phyloP scores from a whole-genome alignment of 2,797 vertebrate genomes.

The Micrastur ruficollis region DNA sequence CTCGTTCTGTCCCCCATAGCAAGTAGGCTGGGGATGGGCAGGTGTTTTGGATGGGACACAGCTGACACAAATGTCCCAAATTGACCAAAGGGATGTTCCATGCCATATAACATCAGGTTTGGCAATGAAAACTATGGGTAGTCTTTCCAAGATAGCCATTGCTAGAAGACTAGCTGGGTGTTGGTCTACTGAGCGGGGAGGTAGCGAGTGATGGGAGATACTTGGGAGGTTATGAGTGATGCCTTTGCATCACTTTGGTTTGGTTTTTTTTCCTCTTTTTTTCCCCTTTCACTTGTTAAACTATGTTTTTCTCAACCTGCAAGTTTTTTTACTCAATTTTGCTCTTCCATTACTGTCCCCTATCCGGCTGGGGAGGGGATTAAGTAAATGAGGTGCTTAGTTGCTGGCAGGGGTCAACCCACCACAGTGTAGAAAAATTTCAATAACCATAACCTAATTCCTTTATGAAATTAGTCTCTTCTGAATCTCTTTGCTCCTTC shows the following conservation, averaged over 20 bases:
- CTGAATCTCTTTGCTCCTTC: not conserved
- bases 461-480: not conserved
- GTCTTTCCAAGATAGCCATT: not conserved
- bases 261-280: fast-evolving
- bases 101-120: not conserved
- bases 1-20: not conserved
- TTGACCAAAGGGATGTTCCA: not conserved
- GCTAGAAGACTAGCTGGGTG: not conserved
- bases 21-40: not conserved
- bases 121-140: not conserved
- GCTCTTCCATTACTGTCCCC: not conserved
- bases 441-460: not conserved
- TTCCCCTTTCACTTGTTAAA: not conserved
- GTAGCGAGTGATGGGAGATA: not conserved
- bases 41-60: too few relatives aligned
- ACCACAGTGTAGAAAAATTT: not conserved
- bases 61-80: not conserved
- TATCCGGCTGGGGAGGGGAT: fast-evolving
- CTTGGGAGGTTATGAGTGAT: not conserved
- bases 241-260: not conserved
- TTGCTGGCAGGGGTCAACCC: not conserved
- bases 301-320: not conserved
- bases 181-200: not conserved
- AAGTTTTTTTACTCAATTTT: not conserved
- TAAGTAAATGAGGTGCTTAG: not conserved